These are phyloP conservation scores for Drosophila villosipedis DNA, from an alignment of 2,888 invertebrate genomes.

Conservation along the genomic window DNA sequence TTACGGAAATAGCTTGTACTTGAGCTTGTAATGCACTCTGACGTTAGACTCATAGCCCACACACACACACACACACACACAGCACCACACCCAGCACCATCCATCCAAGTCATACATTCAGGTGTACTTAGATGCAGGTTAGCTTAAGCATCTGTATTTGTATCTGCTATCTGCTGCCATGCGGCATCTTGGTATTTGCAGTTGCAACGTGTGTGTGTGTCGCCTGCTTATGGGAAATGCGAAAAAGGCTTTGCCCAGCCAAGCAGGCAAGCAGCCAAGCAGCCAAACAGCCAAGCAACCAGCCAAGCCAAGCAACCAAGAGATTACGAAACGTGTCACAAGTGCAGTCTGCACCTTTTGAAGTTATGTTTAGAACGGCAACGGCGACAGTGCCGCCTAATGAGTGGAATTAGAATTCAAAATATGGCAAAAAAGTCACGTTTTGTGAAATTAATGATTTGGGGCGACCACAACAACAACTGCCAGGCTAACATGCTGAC, in stretches of 20 bases:
- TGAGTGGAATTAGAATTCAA: slow-evolving; percentile 80
- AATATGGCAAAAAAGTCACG: slow-evolving; percentile 82
- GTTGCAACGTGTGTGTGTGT: slow-evolving; percentile 25
- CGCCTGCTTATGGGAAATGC: slow-evolving; percentile 70
- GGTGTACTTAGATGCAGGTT: slow-evolving; percentile 67
- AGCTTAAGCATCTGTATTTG: slow-evolving; percentile 67
- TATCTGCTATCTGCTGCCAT: slow-evolving; percentile 37
- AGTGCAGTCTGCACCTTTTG: slow-evolving; percentile 80
- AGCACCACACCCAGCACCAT: not conserved
- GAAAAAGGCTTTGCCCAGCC: slow-evolving; percentile 55
- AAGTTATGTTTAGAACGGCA: slow-evolving; percentile 76
- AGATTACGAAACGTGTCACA: slow-evolving; percentile 79
- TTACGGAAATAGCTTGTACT: slow-evolving; percentile 78
- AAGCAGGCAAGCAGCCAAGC: slow-evolving; percentile 5
- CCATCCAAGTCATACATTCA: slow-evolving; percentile 19
- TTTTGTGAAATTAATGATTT: slow-evolving; percentile 80
- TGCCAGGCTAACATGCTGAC: slow-evolving; percentile 35
- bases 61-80: not conserved
- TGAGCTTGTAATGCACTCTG: slow-evolving; percentile 63
- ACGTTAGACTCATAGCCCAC: slow-evolving; percentile 3
- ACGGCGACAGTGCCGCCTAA: slow-evolving; percentile 62
- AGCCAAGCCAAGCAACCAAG: slow-evolving; percentile 54
- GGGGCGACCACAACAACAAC: slow-evolving; percentile 63
- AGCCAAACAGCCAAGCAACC: not conserved
- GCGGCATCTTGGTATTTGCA: slow-evolving; percentile 53